Evolutionary conservation across 2,113 vertebrate species (phyloP), one percentile per base, ranked within the genome.

Genomic region (Xyrauchen texanus): DNA sequence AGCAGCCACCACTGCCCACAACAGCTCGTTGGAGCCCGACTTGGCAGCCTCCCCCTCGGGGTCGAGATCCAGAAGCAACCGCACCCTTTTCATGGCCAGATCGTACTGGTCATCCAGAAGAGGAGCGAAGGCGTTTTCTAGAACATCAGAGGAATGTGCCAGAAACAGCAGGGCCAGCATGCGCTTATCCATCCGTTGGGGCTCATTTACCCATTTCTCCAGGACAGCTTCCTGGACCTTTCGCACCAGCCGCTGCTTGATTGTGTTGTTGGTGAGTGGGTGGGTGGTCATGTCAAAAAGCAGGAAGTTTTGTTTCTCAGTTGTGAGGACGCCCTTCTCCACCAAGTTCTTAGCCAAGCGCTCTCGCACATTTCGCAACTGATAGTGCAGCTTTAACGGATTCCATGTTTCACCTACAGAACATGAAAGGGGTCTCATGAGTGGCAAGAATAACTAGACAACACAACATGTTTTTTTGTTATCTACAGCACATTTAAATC

Each of bases 211-310:
- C 98, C 98, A 99, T 81, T 96, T 96, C 88, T 99, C 96, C 85
- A 99, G 92, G 87, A 99, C 95, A 0, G 96, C 95, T 76, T 98
- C 97, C 79, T 98, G 98, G 57, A 98, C 97, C 87, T 96, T 98
- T 91, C 95, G 96, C 87, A 99, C 95, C 81, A 99, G 95, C 47
- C 96, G 95, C 89, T 98, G 97, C 81, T 99, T 99, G 81, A 99
- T 95, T 80, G 92, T 94, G 86, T 91, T 96, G 91, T 98, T 97
- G 89, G 95, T 99, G 87, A 99, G 96, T 1, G 98, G 97, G 86
- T 99, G 97, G 0, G 96, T 99, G 46, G 95, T 99, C 98, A 99
- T 99, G 93, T 98, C 97, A 87, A 99, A 99, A 55, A 98, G 96
- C 78, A 99, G 91, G 90, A 99, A 99, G 94, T 97, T 99, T 90